Evolutionary conservation across 2,888 invertebrate species (phyloP).

Genomic region (Imbricaverruca yamaguchii): DNA sequence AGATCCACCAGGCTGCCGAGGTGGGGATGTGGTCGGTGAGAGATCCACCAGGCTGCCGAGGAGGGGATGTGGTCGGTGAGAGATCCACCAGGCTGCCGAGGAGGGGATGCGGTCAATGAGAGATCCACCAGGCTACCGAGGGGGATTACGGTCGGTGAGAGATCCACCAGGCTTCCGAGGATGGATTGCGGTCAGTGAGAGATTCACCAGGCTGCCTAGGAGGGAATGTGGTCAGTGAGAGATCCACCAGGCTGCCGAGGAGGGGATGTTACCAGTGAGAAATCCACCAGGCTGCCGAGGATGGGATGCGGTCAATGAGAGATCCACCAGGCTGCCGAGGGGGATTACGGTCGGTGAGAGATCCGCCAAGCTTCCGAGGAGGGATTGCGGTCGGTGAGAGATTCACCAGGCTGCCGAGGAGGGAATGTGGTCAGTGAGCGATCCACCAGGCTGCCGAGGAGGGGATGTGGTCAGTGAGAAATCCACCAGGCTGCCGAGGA

Average conservation of each 20-base stretch:
- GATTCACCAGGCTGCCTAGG: constrained; percentile 52
- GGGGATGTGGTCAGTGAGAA: constrained; percentile 45
- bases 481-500: constrained; percentile 52
- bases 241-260: constrained; percentile 52
- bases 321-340: too few relatives aligned
- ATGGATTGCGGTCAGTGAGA: constrained; percentile 49
- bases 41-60: constrained; percentile 53
- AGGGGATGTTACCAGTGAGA: constrained; percentile 45
- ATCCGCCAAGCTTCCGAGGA: too few relatives aligned
- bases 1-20: constrained; percentile 53
- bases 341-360: too few relatives aligned
- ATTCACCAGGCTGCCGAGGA: constrained; percentile 52
- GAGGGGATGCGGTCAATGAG: too few relatives aligned
- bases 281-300: constrained; percentile 52
- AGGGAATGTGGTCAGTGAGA: constrained; percentile 45
- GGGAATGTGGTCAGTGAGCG: constrained; percentile 45
- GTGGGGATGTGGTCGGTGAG: constrained; percentile 43
- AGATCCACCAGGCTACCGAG: too few relatives aligned
- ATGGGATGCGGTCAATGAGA: too few relatives aligned
- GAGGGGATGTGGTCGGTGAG: constrained; percentile 43
- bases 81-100: constrained; percentile 53
- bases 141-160: too few relatives aligned
- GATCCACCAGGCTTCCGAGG: too few relatives aligned
- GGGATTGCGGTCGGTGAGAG: constrained; percentile 48
- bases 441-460: constrained; percentile 52